Base-by-base conservation (phyloP, 2,113 vertebrate species). In the Oncorhynchus keta region DNA sequence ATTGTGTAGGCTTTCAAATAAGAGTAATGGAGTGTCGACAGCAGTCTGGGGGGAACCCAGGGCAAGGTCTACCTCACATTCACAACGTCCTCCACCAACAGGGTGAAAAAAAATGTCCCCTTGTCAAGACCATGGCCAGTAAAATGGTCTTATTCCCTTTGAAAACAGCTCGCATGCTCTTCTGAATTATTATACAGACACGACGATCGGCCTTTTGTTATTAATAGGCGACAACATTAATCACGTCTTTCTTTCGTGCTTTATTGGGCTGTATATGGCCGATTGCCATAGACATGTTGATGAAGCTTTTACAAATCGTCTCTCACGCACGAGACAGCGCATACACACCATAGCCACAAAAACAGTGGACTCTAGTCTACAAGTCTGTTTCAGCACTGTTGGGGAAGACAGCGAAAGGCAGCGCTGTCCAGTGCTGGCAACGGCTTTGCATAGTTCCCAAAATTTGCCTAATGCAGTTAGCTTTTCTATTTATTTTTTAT, bases 401-500 rank as follows among this genome's bases (percentile, higher is more conserved):
- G 18, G 67, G 5, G 30, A 32, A 68, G 39, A 45, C 39, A 48
- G 45, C 45, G 9, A 70, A 11, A 20, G n/a, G 13, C 9, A 20
- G 35, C 39, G 68, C 68, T 70, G 68, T 49, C 68, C 68, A 49
- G 68, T 70, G 68, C 68, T 70, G 11, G 45, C 11, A 14, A 5
- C 6, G n/a, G 11, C 68, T 22, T 68, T 18, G 30, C 28, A 2
- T 22, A 8, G 55, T 57, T 57, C 55, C 16, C 39, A 12, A 45
- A 8, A 9, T 62, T 11, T 8, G 9, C 6, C 18, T 3, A 62
- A 8, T 1, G n/a, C 59, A 16, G 14, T 51, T 51, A 51, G 51
- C 51, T 55, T 55, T 45, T 18, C 18, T 51, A 1, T 51, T 39
- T 39, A 28, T 28, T 2, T 45, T 45, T 45, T 45, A 45, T 11